These are phyloP conservation scores for Andrena haemorrhoa DNA, from an alignment of 2,888 invertebrate genomes.

Conservation along the genomic window DNA sequence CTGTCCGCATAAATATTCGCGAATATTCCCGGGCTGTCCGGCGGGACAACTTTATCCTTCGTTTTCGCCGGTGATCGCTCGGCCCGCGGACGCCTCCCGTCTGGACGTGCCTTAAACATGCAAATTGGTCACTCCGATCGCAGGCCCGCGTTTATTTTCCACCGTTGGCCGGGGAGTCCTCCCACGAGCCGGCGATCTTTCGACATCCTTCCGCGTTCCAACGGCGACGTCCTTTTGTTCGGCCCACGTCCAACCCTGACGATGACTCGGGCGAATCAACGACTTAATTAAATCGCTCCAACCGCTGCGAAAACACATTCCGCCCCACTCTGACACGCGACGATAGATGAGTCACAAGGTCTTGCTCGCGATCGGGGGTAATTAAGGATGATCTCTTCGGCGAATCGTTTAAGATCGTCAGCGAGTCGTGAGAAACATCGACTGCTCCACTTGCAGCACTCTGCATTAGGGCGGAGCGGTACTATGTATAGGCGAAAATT, in stretches of 20 bases:
- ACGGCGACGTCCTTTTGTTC: slow-evolving; percentile 64
- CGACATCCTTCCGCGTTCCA: slow-evolving; percentile 69
- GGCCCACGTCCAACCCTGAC: slow-evolving; percentile 64
- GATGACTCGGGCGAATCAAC: slow-evolving; percentile 63
- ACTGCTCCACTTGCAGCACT: slow-evolving; percentile 13
- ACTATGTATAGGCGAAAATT: no score
- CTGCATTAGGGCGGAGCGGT: no score
- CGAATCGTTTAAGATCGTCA: neutral
- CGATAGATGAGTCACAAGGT: slow-evolving; percentile 43
- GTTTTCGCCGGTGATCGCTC: neutral
- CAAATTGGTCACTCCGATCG: slow-evolving; percentile 23
- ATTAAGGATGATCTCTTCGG: slow-evolving; percentile 50
- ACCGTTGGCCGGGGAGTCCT: slow-evolving; percentile 9
- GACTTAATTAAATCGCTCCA: slow-evolving; percentile 67
- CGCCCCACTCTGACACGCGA: slow-evolving; percentile 36
- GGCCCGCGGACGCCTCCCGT: neutral
- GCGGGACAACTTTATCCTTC: slow-evolving; percentile 22
- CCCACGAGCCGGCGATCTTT: slow-evolving; percentile 52
- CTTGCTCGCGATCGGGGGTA: neutral
- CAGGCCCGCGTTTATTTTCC: slow-evolving; percentile 21
- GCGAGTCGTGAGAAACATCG: slow-evolving; percentile 36
- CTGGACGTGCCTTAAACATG: neutral
- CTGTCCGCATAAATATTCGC: slow-evolving; percentile 7
- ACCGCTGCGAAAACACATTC: slow-evolving; percentile 32
- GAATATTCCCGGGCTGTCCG: slow-evolving; percentile 1